phyloP scores from a whole-genome alignment of 2,113 vertebrate genomes.

The Calyptommatus sinebrachiatus region DNA sequence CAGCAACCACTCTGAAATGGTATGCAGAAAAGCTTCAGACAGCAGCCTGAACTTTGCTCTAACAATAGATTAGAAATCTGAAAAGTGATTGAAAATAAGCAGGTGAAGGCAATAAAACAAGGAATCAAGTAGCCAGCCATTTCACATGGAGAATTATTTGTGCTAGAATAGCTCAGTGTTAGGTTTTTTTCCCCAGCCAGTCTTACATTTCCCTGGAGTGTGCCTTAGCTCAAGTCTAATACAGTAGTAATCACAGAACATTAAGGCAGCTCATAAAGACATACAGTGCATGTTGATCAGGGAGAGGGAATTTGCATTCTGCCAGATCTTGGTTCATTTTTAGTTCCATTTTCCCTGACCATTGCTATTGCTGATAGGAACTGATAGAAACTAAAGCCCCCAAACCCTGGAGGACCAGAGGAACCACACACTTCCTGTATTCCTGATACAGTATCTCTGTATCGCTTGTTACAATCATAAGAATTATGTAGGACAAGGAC shows the following conservation, averaged over 20 bases:
- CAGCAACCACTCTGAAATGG: not conserved
- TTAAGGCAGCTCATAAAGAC: conserved; percentile 54
- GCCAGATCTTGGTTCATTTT: not conserved
- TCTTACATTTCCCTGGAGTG: conserved; percentile 49
- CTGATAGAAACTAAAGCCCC: not conserved
- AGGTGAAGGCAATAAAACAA: conserved; percentile 56
- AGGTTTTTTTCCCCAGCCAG: conserved; percentile 27
- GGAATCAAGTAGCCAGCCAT: conserved; percentile 38
- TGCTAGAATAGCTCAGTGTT: conserved; percentile 13
- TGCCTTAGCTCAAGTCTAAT: conserved; percentile 57
- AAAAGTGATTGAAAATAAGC: conserved; percentile 17
- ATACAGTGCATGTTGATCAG: conserved; percentile 33
- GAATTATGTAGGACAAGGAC: too few relatives aligned
- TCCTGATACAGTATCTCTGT: not conserved
- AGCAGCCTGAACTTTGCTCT: conserved; percentile 18
- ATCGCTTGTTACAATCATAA: too few relatives aligned
- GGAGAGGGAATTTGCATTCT: not conserved
- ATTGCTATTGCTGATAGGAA: not conserved
- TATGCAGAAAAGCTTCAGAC: not conserved
- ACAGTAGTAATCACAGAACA: conserved; percentile 39
- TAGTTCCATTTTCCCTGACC: too few relatives aligned
- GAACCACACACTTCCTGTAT: conserved; percentile 12
- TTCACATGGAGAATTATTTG: conserved; percentile 46
- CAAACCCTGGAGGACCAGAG: not conserved
- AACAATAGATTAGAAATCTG: conserved; percentile 26